Evolutionary conservation across 1,140 invertebrate genomes (phyloP).

Genomic region (Rhopalosiphum maidis): DNA sequence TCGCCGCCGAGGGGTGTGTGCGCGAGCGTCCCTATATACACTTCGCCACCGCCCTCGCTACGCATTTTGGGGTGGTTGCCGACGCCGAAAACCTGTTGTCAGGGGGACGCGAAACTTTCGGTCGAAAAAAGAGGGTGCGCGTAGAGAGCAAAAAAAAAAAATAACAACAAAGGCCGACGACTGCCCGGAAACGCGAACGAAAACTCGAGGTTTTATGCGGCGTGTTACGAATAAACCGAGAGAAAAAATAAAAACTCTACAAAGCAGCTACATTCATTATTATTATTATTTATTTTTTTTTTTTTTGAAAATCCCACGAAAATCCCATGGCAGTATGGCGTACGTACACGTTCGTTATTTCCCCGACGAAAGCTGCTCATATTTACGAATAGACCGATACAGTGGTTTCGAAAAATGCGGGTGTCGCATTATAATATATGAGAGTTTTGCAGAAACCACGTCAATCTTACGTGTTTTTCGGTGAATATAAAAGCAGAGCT

Average conservation of each 20-base stretch:
- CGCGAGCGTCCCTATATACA: not conserved
- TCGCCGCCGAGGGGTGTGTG: not conserved
- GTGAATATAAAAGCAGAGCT: not conserved
- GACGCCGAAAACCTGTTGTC: conserved; percentile 55
- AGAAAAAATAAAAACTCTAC: conserved; percentile 13
- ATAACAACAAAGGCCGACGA: conserved; percentile 7
- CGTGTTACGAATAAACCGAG: not conserved
- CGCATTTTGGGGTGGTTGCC: not conserved
- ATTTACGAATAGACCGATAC: not conserved
- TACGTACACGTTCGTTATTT: not conserved
- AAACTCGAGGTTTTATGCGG: not conserved
- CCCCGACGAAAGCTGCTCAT: not conserved
- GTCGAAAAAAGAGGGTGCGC: conserved; percentile 41
- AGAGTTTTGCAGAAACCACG: not conserved
- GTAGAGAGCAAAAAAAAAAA: not conserved
- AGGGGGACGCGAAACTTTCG: conserved; percentile 42
- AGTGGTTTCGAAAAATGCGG: no score
- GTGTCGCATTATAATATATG: not conserved
- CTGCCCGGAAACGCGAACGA: conserved; percentile 44
- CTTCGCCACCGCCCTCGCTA: not conserved
- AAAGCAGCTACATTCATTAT: not conserved
- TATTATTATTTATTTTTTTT: not conserved
- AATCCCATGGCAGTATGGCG: not conserved
- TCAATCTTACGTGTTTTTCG: not conserved
- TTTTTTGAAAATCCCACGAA: not conserved